Evolutionary conservation across 2,797 vertebrate species (phyloP).

Genomic region (Carapus acus): DNA sequence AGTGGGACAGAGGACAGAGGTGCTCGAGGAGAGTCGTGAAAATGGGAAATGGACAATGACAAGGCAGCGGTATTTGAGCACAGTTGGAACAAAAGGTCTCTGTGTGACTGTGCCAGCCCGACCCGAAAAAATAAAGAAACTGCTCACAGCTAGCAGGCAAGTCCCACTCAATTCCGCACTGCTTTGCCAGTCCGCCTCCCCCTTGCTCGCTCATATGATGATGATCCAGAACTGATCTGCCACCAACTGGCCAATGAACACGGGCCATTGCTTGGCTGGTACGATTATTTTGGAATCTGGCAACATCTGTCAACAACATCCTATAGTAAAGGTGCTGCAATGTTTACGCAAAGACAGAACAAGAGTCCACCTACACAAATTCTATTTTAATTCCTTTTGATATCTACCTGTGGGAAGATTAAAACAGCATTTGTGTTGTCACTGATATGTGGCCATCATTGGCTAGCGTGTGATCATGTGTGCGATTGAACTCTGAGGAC

Average conservation of each 20-base stretch:
- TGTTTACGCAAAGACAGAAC: conserved; percentile 42
- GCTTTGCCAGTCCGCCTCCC: conserved; percentile 11
- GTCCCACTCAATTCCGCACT: conserved; percentile 52
- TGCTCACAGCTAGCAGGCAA: conserved; percentile 24
- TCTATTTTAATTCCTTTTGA: conserved; percentile 49
- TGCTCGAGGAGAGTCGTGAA: conserved; percentile 26
- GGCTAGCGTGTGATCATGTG: conserved; percentile 14
- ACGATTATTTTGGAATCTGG: conserved; percentile 18
- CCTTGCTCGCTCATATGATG: conserved; percentile 47
- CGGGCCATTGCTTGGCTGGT: background rate
- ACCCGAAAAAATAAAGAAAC: conserved; percentile 47
- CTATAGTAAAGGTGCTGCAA: conserved; percentile 33
- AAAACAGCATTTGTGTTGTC: conserved; percentile 26
- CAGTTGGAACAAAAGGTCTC: conserved; percentile 51
- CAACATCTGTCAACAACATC: conserved; percentile 8
- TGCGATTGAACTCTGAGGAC: conserved; percentile 17
- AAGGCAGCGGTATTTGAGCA: conserved; percentile 39
- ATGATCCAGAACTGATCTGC: conserved; percentile 38
- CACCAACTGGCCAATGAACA: conserved; percentile 22
- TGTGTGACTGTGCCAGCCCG: conserved; percentile 49
- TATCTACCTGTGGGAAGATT: conserved; percentile 46
- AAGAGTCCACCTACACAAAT: conserved; percentile 39
- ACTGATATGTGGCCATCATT: conserved; percentile 24
- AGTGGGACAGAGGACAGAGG: conserved; percentile 19
- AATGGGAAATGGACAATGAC: conserved; percentile 40